A percentile compares a stretch with the other conserved stretches of the same genome.
These are phyloP conservation scores for Nyctibius grandis DNA, from an alignment of 2,797 vertebrate genomes.

Conservation along the genomic window DNA sequence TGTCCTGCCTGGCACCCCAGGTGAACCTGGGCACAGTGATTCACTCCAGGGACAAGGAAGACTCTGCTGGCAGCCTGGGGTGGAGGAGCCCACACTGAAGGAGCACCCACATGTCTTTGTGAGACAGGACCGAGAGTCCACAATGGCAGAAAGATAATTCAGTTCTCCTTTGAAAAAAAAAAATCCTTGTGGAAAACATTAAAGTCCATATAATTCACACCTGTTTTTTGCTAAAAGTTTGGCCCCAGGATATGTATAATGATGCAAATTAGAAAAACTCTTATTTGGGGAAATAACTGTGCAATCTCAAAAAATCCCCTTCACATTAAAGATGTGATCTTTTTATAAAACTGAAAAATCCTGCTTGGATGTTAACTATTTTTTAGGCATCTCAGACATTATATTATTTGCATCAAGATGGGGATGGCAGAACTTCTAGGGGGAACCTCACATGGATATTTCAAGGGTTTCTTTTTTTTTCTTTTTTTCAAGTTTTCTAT, in stretches of 20 bases:
- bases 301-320: neutral
- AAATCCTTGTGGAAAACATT: neutral
- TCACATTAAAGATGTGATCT: neutral
- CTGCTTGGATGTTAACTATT: neutral
- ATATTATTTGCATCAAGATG: neutral
- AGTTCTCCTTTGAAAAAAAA: neutral
- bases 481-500: constrained; percentile 12
- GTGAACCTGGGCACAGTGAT: neutral
- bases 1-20: neutral
- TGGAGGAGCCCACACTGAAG: neutral
- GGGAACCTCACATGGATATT: neutral
- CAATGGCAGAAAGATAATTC: neutral
- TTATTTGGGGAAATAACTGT: neutral
- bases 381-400: neutral
- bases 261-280: constrained; percentile 20
- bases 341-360: neutral
- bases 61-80: neutral
- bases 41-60: neutral
- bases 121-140: neutral
- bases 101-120: neutral
- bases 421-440: neutral
- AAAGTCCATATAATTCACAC: neutral
- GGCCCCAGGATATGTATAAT: neutral
- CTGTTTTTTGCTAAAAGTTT: neutral
- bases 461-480: neutral